phyloP scores from a whole-genome alignment of 1,140 invertebrate species.

The Akabosia matsudoensis region DNA sequence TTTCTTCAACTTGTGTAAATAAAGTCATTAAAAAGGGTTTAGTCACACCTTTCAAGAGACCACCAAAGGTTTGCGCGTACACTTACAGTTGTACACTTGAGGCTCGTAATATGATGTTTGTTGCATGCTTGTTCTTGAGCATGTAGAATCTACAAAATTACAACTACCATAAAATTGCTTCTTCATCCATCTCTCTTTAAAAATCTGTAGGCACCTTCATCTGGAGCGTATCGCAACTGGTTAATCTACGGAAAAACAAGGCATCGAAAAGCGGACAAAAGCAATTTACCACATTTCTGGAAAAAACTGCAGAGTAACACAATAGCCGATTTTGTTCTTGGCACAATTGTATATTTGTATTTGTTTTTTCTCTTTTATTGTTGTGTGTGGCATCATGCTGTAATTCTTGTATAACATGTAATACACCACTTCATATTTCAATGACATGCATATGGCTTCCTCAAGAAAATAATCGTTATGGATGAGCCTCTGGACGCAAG shows the following conservation, averaged over 20 bases:
- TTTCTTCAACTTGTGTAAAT: conserved; percentile 4
- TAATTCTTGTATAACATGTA: not conserved
- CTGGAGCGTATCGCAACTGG: not conserved
- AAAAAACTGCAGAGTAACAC: not conserved
- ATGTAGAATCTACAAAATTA: not conserved
- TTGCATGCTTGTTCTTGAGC: not conserved
- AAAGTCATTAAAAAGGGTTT: conserved; percentile 25
- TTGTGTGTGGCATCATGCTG: not conserved
- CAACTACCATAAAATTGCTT: not conserved
- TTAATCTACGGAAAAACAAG: not conserved
- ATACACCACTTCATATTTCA: not conserved
- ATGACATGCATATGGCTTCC: not conserved
- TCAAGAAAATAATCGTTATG: not conserved
- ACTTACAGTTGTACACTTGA: not conserved
- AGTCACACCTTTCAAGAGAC: conserved; percentile 23
- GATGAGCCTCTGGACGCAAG: not conserved
- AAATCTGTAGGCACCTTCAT: not conserved
- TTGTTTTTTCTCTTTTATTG: not conserved
- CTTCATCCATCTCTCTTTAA: conserved; percentile 1
- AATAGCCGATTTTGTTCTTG: not conserved
- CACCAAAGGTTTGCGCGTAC: not conserved
- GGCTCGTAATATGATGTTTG: no score
- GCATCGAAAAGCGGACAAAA: conserved; percentile 1
- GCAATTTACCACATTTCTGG: conserved; percentile 24
- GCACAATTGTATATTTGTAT: not conserved